Conservation (phyloP, 2,113 vertebrate genomes). For the Puffinus mauretanicus region DNA sequence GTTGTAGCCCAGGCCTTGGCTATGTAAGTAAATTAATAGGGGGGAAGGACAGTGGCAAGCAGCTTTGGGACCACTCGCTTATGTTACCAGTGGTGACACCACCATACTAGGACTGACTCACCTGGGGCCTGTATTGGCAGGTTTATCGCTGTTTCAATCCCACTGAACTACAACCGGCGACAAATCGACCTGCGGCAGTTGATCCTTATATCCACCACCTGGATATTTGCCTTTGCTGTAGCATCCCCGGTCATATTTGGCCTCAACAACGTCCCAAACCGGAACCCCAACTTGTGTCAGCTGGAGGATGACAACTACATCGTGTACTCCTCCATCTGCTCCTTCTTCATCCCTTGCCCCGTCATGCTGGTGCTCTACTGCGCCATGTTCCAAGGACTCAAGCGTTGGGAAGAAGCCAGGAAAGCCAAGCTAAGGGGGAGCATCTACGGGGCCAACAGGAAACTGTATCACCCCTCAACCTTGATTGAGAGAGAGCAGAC, state of each 20-base stretch:
- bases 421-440: conserved; percentile 81
- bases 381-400: conserved; percentile 86
- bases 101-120: not conserved
- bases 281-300: conserved; percentile 84
- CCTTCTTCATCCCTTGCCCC: conserved; percentile 95
- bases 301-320: conserved; percentile 91
- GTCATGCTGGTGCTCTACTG: conserved; percentile 92
- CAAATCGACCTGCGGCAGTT: conserved; percentile 86
- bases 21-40: not conserved
- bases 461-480: conserved; percentile 64
- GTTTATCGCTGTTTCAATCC: conserved; percentile 90
- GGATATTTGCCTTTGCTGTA: conserved; percentile 90
- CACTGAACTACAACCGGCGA: conserved; percentile 85
- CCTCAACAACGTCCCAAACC: conserved; percentile 83
- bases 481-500: conserved; percentile 68
- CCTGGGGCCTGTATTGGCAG: conserved; percentile 52
- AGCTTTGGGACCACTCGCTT: not conserved
- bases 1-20: not conserved
- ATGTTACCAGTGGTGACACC: not conserved
- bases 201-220: conserved; percentile 87
- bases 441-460: conserved; percentile 69
- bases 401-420: conserved; percentile 83
- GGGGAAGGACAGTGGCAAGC: too few relatives aligned
- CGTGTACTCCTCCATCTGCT: conserved; percentile 91
- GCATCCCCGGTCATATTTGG: conserved; percentile 91